Percentiles rank a stretch among this genome's conserved stretches.
These are phyloP conservation scores for Drosophila nigricruria DNA, from an alignment of 2,888 invertebrate species.

Conservation along the genomic window DNA sequence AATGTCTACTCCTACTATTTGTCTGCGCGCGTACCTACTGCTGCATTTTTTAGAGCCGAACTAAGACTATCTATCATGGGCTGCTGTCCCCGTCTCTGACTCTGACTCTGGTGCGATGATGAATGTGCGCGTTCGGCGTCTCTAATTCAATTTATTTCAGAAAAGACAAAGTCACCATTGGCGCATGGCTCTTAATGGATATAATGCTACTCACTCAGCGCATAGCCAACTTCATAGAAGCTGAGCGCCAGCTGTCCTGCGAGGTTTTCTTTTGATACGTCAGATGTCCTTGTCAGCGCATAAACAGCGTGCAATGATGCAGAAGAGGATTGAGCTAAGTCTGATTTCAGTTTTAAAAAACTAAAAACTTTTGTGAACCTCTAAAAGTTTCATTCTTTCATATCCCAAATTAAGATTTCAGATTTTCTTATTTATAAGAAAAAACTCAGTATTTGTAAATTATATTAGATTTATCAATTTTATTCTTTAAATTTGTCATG, in stretches of 20 bases:
- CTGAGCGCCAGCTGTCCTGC: conserved; percentile 60
- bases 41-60: conserved; percentile 51
- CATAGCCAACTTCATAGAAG: conserved; percentile 33
- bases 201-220: conserved; percentile 44
- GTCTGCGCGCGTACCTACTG: conserved; percentile 57
- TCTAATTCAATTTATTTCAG: conserved; percentile 81
- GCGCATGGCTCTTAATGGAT: conserved; percentile 56
- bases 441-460: not conserved
- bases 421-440: no score
- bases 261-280: conserved; percentile 54
- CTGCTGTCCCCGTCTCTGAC: conserved; percentile 24
- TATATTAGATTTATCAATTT: conserved; percentile 4
- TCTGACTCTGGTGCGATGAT: conserved; percentile 53
- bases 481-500: conserved; percentile 19
- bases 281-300: conserved; percentile 26
- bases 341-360: not conserved
- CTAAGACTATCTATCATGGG: conserved; percentile 68
- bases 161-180: conserved; percentile 75
- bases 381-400: no score
- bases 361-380: no score
- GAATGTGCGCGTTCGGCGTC: conserved; percentile 77
- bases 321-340: conserved; percentile 13
- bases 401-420: not conserved
- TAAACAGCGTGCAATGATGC: conserved; percentile 23
- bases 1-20: conserved; percentile 80